phyloP scores from a whole-genome alignment of 2,888 invertebrate species.

The Xylocampa areola region DNA sequence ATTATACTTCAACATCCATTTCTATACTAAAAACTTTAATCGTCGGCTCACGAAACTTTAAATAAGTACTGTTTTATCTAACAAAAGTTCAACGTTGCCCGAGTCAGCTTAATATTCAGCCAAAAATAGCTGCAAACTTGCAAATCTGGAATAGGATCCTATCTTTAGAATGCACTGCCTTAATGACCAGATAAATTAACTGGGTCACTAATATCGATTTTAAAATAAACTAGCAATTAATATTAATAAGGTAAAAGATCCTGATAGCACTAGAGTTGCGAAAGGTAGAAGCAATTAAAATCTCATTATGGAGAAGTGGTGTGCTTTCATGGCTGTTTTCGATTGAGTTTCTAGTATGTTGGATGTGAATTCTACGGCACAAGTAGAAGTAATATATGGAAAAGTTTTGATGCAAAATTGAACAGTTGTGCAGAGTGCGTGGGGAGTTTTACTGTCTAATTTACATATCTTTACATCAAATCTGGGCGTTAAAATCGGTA shows the following conservation, averaged over 20 bases:
- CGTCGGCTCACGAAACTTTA: constrained; percentile 25
- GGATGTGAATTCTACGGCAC: constrained; percentile 17
- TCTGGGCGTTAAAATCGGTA: constrained; percentile 32
- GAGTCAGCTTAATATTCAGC: constrained; percentile 16
- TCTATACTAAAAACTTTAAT: constrained; percentile 37
- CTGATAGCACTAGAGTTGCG: constrained; percentile 30
- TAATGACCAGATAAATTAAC: constrained; percentile 36
- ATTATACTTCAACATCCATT: constrained; percentile 24
- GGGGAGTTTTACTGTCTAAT: constrained; percentile 36
- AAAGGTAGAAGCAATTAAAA: constrained; percentile 63
- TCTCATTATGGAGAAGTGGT: constrained; percentile 55
- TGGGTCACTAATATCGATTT: constrained; percentile 41
- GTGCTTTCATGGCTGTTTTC: constrained; percentile 28
- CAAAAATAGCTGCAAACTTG: constrained; percentile 35
- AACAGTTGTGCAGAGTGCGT: constrained; percentile 27
- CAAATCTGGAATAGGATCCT: constrained; percentile 20
- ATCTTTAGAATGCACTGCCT: constrained; percentile 22
- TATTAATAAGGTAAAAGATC: constrained; percentile 52
- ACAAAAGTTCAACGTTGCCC: constrained; percentile 24
- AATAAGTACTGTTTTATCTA: constrained; percentile 36
- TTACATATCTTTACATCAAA: constrained; percentile 46
- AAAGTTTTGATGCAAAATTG: constrained; percentile 21
- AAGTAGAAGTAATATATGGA: constrained; percentile 17
- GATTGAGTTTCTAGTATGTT: constrained; percentile 19
- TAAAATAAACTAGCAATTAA: constrained; percentile 49